Evolutionary conservation across 2,888 invertebrate species (phyloP), one percentile per base, ranked within the genome.

Genomic region (Apoda limacodes): DNA sequence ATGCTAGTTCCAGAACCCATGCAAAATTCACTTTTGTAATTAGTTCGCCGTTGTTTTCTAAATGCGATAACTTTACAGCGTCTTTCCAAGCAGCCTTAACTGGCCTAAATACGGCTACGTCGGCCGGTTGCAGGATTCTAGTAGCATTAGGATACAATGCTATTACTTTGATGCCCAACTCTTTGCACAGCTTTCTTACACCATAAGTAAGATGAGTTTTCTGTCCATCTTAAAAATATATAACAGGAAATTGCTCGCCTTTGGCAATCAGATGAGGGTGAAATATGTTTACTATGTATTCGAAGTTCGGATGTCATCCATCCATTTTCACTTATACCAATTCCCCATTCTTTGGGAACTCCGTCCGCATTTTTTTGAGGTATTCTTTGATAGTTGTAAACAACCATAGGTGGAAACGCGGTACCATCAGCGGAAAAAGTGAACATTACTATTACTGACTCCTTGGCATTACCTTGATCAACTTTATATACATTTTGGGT

Each of bases 221-320:
- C 26, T 54, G 49, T 13, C 48, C 51, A 37, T 52, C 49, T 10
- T 53, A 12, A 40, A 49, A 55, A 34, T 45, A 42, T 31, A 55
- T 49, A 3, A 55, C 48, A 13, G 50, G 43, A n/a, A n/a, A n/a
- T n/a, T n/a, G n/a, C 4, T 22, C 20, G 13, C 36, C 40, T 27
- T 44, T 42, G 25, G 35, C 23, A 15, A 45, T 23, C 9, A 47
- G 24, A 28, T 40, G 35, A 15, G 45, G 46, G 39, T 50, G 35
- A 34, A 48, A 50, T 23, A 40, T 31, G 9, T 52, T 52, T 17
- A 28, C 46, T 21, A 55, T 45, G 27, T 48, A 53, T 28, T 53
- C 45, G 34, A 45, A 53, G 39, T 40, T 49, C 42, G 9, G 45
- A 32, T 7, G 48, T 55, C 55, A 53, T 57, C 51, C 52, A 52